These are phyloP conservation scores for Cyanistes caeruleus DNA, from an alignment of 2,113 vertebrate species.

Conservation along the genomic window DNA sequence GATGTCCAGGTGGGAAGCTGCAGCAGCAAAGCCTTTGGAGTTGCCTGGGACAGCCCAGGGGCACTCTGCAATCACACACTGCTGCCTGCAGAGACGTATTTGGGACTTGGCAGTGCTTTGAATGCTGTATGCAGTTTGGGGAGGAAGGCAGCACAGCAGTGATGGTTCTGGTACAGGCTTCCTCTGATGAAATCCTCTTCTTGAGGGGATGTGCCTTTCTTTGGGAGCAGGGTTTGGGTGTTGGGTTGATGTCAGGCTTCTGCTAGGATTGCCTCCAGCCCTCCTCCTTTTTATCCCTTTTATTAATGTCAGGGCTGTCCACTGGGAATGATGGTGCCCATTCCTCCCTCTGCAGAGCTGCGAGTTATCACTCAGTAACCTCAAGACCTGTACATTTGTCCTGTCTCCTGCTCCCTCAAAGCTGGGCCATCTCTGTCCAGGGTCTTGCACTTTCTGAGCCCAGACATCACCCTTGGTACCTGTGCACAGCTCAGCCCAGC, in stretches of 20 bases:
- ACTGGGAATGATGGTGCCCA: neutral
- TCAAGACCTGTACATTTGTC: neutral
- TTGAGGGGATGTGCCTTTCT: neutral
- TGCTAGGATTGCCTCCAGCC: neutral
- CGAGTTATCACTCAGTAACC: neutral
- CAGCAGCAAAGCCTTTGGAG: neutral
- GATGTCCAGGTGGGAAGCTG: neutral
- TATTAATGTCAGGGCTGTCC: neutral
- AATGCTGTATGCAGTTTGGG: fast-evolving
- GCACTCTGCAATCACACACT: neutral
- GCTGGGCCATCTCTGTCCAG: neutral
- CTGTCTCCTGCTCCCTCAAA: neutral
- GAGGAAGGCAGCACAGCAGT: neutral
- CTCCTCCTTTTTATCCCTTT: neutral
- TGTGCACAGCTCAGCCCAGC: neutral
- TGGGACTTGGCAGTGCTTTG: neutral
- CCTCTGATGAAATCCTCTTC: neutral
- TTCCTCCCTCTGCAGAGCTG: neutral
- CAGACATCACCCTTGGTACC: neutral
- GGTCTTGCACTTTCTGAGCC: neutral
- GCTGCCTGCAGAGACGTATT: neutral
- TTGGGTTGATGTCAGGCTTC: neutral
- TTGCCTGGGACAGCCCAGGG: neutral
- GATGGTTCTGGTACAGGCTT: neutral
- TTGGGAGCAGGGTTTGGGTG: neutral